A percentile compares a stretch with the other conserved stretches of the same genome.
Evolutionary conservation across 30 jellyfish, hydroid and myxozoan species (phyloP).

Genomic region (Cassiopea andromeda): DNA sequence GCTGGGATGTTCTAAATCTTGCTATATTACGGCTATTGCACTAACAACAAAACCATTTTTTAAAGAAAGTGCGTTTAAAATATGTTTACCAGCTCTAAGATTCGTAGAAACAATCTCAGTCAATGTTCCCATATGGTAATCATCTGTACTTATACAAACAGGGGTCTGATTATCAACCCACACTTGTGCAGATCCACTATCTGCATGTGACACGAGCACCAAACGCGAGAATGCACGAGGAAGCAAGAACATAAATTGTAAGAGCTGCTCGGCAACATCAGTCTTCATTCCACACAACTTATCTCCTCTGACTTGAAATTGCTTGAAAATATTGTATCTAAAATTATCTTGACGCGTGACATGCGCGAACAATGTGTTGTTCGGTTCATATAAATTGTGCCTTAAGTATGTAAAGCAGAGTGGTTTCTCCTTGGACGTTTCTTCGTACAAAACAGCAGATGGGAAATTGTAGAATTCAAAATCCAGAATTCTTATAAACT

Average conservation of each 20-base stretch:
- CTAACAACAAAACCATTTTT: slow-evolving; percentile 93
- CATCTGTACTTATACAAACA: slow-evolving; percentile 77
- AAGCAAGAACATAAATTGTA: slow-evolving; percentile 70
- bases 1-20: neutral
- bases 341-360: slow-evolving; percentile 86
- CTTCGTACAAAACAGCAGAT: slow-evolving; percentile 58
- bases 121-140: slow-evolving; percentile 96
- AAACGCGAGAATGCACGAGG: slow-evolving; percentile 87
- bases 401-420: slow-evolving; percentile 85
- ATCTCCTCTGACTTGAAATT: slow-evolving; percentile 85
- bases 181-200: slow-evolving; percentile 86
- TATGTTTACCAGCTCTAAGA: slow-evolving; percentile 85
- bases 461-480: slow-evolving; percentile 73
- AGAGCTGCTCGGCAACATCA: slow-evolving; percentile 83
- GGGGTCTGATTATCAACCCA: slow-evolving; percentile 97
- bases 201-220: slow-evolving; percentile 85
- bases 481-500: slow-evolving; percentile 45
- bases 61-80: slow-evolving; percentile 75
- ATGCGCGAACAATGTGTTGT: slow-evolving; percentile 78
- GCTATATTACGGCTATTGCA: slow-evolving; percentile 84
- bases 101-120: slow-evolving; percentile 86
- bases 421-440: slow-evolving; percentile 78
- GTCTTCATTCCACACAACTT: slow-evolving; percentile 97
- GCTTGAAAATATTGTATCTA: slow-evolving; percentile 80
- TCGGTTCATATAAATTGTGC: slow-evolving; percentile 82